Evolutionary conservation across 2,797 vertebrate genomes (phyloP).

Genomic region (Philypnodon macrostomus): DNA sequence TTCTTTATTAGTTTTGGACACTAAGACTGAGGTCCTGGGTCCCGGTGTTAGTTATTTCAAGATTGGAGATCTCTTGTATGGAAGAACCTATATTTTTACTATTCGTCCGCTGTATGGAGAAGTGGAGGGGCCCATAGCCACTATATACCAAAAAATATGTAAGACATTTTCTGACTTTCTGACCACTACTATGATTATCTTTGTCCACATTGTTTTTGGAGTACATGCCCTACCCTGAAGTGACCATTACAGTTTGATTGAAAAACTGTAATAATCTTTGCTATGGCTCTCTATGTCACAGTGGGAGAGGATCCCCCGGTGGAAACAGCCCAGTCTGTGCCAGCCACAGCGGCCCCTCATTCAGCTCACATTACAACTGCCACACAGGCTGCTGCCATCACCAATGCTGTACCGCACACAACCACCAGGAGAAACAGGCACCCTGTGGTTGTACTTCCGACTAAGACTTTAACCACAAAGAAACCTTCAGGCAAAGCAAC

Average conservation of each 20-base stretch:
- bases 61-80: conserved; percentile 73
- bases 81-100: conserved; percentile 81
- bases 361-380: conserved; percentile 20
- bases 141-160: conserved; percentile 77
- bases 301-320: conserved; percentile 57
- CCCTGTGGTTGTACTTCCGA: conserved; percentile 22
- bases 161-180: conserved; percentile 23
- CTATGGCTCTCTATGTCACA: conserved; percentile 38
- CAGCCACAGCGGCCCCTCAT: conserved; percentile 44
- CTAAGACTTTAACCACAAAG: conserved; percentile 35
- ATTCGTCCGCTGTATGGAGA: conserved; percentile 83
- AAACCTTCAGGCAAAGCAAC: conserved; percentile 40
- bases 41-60: conserved; percentile 69
- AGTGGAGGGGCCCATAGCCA: conserved; percentile 75
- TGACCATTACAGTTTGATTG: conserved; percentile 1
- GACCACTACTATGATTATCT: not conserved
- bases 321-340: conserved; percentile 29
- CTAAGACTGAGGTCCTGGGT: conserved; percentile 71
- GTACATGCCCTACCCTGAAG: not conserved
- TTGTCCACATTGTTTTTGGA: not conserved
- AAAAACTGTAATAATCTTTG: not conserved
- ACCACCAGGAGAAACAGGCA: conserved; percentile 40
- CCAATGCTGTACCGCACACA: conserved; percentile 16
- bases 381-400: conserved; percentile 21
- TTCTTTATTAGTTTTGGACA: conserved; percentile 68